Conservation (phyloP, 2,888 invertebrate genomes). For the Adelphocoris suturalis region DNA sequence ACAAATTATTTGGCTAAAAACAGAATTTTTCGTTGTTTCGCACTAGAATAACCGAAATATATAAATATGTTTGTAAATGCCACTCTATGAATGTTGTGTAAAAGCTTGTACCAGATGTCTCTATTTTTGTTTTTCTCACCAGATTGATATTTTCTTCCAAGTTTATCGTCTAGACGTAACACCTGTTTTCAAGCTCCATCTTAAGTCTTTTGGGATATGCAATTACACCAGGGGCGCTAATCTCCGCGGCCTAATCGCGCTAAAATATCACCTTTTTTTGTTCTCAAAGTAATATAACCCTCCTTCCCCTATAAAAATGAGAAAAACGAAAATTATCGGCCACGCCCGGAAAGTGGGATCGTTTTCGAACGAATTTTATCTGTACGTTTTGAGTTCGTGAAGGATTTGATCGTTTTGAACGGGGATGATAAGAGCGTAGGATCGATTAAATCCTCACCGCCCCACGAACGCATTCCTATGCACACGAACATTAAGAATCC, state of each 20-base stretch:
- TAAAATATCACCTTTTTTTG: conserved; percentile 15
- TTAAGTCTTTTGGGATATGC: too few species aligned
- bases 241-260: not conserved
- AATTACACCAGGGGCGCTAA: not conserved
- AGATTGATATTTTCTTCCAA: too few species aligned
- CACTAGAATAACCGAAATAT: too few species aligned
- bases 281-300: not conserved
- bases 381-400: not conserved
- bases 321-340: conserved; percentile 37
- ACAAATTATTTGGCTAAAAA: too few species aligned
- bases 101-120: too few species aligned
- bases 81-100: too few species aligned
- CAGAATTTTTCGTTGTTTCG: too few species aligned
- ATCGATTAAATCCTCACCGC: conserved; percentile 55
- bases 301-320: not conserved
- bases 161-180: too few species aligned
- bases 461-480: conserved; percentile 60
- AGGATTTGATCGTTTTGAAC: conserved; percentile 36
- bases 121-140: too few species aligned
- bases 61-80: too few species aligned
- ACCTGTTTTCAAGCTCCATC: too few species aligned
- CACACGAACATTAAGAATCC: conserved; percentile 62
- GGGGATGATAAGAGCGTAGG: conserved; percentile 5
- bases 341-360: conserved; percentile 36
- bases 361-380: conserved; percentile 36